phyloP scores from a whole-genome alignment of 2,113 vertebrate species.

The Paedocypris sp. region DNA sequence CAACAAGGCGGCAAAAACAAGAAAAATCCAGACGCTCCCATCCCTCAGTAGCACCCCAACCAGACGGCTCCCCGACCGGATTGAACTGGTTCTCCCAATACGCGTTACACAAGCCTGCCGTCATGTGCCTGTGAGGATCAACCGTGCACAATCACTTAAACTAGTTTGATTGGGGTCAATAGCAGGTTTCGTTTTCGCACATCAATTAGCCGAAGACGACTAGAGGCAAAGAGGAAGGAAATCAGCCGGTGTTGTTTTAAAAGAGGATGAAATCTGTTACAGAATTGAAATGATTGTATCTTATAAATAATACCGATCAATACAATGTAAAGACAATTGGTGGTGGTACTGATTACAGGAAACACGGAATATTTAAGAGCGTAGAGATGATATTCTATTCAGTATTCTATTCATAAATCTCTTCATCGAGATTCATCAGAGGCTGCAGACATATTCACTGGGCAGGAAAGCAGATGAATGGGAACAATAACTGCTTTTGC shows the following conservation, averaged over 20 bases:
- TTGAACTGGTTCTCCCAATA: slow-evolving; percentile 50
- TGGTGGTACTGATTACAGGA: too few species aligned
- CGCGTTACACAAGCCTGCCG: slow-evolving; percentile 50
- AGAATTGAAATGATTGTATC: too few species aligned
- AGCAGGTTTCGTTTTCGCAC: too few species aligned
- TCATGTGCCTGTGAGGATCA: background rate
- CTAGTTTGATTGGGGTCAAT: background rate
- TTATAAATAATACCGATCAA: too few species aligned
- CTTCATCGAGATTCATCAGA: slow-evolving; percentile 28
- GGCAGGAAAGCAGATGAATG: slow-evolving; percentile 1
- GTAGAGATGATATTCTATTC: too few species aligned
- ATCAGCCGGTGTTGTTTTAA: too few species aligned
- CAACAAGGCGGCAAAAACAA: slow-evolving; percentile 40
- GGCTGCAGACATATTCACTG: background rate
- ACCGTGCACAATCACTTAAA: slow-evolving; percentile 6
- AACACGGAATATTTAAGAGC: too few species aligned
- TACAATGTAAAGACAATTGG: too few species aligned
- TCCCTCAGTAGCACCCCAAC: slow-evolving; percentile 18
- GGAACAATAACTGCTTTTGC: background rate
- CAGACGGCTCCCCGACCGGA: slow-evolving; percentile 51
- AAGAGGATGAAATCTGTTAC: too few species aligned
- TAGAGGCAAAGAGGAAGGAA: too few species aligned
- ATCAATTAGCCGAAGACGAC: too few species aligned
- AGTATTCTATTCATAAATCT: background rate
- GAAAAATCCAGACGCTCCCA: slow-evolving; percentile 40